Conservation (phyloP, 2,888 invertebrate species). For the Drosophila austrosaltans region DNA sequence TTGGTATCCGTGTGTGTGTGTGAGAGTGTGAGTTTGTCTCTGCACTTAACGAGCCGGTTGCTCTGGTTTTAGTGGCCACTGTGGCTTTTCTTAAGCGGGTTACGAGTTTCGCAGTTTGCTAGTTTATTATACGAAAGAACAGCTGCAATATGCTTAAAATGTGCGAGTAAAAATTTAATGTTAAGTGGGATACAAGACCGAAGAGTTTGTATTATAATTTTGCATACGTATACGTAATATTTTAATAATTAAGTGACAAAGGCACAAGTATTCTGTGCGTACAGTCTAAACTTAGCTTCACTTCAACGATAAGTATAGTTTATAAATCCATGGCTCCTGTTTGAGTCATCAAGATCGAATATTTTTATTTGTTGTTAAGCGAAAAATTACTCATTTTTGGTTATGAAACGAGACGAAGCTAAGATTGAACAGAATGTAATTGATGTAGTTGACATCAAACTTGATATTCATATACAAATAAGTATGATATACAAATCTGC, state of each 20-base stretch:
- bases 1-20: constrained; percentile 14
- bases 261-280: no score
- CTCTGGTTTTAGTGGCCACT: constrained; percentile 56
- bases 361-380: no score
- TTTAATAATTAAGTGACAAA: no score
- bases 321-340: no score
- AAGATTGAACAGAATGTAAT: no score
- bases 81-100: constrained; percentile 35
- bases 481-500: not conserved
- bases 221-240: not conserved
- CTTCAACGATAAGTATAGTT: no score
- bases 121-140: constrained; percentile 2
- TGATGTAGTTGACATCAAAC: not conserved
- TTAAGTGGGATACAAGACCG: not conserved
- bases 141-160: not conserved
- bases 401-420: no score
- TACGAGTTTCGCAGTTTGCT: constrained; percentile 8
- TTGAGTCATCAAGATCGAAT: no score
- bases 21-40: constrained; percentile 26
- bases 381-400: no score
- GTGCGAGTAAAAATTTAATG: no score
- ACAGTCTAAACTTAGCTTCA: no score
- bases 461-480: not conserved
- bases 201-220: not conserved
- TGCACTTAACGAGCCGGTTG: constrained; percentile 64